Evolutionary conservation across 2,797 vertebrate genomes (phyloP).

Genomic region (Coregonus suidteri): DNA sequence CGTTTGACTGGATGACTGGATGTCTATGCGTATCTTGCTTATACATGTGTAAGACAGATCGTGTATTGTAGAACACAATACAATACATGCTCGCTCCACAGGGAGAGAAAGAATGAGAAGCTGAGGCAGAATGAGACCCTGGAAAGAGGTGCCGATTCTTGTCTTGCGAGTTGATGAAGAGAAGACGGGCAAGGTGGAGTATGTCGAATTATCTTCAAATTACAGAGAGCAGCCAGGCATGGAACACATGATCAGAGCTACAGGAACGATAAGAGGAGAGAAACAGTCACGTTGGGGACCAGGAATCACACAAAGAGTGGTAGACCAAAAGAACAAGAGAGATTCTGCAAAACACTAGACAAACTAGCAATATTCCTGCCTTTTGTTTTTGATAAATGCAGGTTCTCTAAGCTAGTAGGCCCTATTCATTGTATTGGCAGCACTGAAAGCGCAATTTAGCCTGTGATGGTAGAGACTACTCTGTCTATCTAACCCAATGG

Average conservation of each 20-base stretch:
- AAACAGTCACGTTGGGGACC: background rate
- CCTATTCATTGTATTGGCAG: background rate
- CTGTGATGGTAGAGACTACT: background rate
- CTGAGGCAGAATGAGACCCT: background rate
- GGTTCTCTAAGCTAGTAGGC: background rate
- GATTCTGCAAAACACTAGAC: constrained; percentile 11
- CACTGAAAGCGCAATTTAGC: background rate
- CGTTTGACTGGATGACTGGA: too few species aligned
- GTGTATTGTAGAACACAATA: too few species aligned
- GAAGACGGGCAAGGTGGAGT: constrained; percentile 50
- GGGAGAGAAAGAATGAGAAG: background rate
- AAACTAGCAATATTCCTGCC: background rate
- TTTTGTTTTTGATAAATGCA: background rate
- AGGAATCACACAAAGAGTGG: background rate
- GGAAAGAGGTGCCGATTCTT: constrained; percentile 35
- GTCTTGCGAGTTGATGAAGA: constrained; percentile 53
- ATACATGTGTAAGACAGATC: too few species aligned
- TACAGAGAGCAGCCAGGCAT: constrained; percentile 36
- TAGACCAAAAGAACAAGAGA: background rate
- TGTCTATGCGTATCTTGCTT: too few species aligned
- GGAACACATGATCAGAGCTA: constrained; percentile 32
- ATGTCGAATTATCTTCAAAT: constrained; percentile 35
- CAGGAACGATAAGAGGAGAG: constrained; percentile 14
- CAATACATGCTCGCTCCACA: too few species aligned
- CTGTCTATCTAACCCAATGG: background rate